Base-by-base conservation (phyloP, 2,888 invertebrate species). In the Dicranocentrus wangi region DNA sequence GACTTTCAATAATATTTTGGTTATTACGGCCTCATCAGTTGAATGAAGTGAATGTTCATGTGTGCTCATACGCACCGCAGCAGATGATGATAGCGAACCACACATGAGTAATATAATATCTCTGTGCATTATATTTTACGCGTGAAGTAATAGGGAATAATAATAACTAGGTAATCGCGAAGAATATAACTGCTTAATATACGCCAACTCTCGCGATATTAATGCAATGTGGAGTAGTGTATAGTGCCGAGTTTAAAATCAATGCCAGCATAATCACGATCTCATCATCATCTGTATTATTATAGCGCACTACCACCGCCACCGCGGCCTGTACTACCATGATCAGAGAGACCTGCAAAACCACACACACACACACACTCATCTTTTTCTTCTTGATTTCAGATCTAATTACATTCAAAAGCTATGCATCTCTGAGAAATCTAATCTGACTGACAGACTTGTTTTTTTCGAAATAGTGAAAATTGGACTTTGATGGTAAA, bases 191-290 rank as follows among this genome's bases (percentile, higher is more conserved):
- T 5, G 5, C 39, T 13, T 39, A 13, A 8, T 8, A 8, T 39
- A 39, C 5, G 39, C 39, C 13, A 8, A 8, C 13, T 39, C 39
- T 39, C 7, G 5, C 7, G 13, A 39, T 39, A n/a, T n/a, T n/a
- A n/a, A n/a, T n/a, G n/a, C n/a, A n/a, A 13, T 8, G 39, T 39
- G 5, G 39, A 39, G 39, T 39, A 39, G 39, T 13, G 7, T 39
- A 13, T 39, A 8, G 5, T 39, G 13, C 5, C 13, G 5, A 8
- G 5, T 39, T 39, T 10, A 43, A 47, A 58, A 71, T 72, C 71
- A 71, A 79, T 79, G 79, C 72, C 79, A 79, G 21, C 28, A n/a
- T 47, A 42, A 79, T 79, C 79, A 79, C 79, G 79, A 79, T 60
- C 51, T 65, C 53, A 71, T 78, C 70, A 53, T 28, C 28, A 10